These are phyloP conservation scores for Sander vitreus DNA, from an alignment of 2,113 vertebrate genomes.

Conservation along the genomic window DNA sequence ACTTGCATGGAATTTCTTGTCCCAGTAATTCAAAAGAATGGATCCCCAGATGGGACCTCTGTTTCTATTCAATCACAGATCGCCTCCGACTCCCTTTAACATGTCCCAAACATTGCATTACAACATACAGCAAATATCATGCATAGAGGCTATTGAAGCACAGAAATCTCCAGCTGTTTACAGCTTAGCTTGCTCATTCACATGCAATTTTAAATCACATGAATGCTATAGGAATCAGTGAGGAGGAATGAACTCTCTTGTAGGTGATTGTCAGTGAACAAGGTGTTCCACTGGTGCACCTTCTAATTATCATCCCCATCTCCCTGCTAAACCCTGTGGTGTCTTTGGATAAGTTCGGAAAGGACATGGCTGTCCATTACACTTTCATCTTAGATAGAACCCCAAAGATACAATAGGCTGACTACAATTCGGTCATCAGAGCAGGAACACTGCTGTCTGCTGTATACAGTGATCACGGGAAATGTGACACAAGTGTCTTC, in stretches of 20 bases:
- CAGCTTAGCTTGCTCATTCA: constrained; percentile 60
- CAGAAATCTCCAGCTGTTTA: constrained; percentile 64
- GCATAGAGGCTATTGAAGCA: constrained; percentile 44
- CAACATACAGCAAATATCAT: constrained; percentile 62
- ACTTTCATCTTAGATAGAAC: constrained; percentile 33
- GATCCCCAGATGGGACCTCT: constrained; percentile 47
- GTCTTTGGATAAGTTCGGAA: constrained; percentile 52
- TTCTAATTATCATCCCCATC: constrained; percentile 66
- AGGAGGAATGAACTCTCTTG: constrained; percentile 61
- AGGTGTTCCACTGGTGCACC: constrained; percentile 53
- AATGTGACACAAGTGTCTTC: constrained; percentile 71
- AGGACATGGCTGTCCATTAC: constrained; percentile 51
- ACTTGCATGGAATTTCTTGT: constrained; percentile 56
- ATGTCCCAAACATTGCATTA: constrained; percentile 49
- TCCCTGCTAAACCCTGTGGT: constrained; percentile 45
- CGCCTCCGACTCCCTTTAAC: constrained; percentile 37
- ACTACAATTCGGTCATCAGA: constrained; percentile 40
- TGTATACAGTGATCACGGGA: constrained; percentile 34
- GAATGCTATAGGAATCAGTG: constrained; percentile 45
- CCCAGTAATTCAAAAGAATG: constrained; percentile 62
- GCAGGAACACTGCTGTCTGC: constrained; percentile 10
- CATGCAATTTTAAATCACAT: constrained; percentile 59
- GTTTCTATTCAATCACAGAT: constrained; percentile 53
- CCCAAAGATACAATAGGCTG: constrained; percentile 44
- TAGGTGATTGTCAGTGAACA: constrained; percentile 50